phyloP scores from a whole-genome alignment of 92 coral and sea anemone genomes.

The Meandrina meandrites region DNA sequence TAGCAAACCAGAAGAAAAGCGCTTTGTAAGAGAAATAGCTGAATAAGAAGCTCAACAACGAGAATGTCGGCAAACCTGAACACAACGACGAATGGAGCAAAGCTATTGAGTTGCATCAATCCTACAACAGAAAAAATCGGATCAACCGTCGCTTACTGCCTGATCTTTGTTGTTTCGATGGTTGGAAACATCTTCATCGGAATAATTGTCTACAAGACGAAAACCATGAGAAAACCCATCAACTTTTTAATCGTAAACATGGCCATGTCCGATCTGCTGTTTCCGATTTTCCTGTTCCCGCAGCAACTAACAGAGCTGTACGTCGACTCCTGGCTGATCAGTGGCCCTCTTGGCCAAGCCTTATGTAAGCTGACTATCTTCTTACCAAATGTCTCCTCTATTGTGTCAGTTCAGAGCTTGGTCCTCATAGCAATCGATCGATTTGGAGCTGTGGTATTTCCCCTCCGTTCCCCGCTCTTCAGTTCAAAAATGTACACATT shows the following conservation, averaged over 20 bases:
- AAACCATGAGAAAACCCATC: slow-evolving; percentile 3
- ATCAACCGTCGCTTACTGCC: neutral
- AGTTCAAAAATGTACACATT: neutral
- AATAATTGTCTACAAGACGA: neutral
- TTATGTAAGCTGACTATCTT: neutral
- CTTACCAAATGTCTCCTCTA: neutral
- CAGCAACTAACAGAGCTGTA: neutral
- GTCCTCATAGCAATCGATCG: neutral
- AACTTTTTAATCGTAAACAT: slow-evolving; percentile 4
- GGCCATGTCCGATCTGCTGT: slow-evolving; percentile 10
- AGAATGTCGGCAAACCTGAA: neutral
- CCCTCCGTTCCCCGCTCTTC: slow-evolving; percentile 1
- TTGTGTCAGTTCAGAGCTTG: neutral
- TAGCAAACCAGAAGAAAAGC: neutral
- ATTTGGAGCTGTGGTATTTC: neutral
- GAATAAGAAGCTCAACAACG: neutral
- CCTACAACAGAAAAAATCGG: neutral
- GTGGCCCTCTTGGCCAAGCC: neutral
- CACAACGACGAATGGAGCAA: neutral
- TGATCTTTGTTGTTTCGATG: neutral
- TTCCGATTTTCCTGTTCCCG: neutral
- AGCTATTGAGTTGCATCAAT: neutral
- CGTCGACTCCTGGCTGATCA: neutral
- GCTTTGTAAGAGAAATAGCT: neutral
- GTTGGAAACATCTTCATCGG: neutral